Conservation (phyloP, 2,113 vertebrate species). For the Aptenodytes forsteri region DNA sequence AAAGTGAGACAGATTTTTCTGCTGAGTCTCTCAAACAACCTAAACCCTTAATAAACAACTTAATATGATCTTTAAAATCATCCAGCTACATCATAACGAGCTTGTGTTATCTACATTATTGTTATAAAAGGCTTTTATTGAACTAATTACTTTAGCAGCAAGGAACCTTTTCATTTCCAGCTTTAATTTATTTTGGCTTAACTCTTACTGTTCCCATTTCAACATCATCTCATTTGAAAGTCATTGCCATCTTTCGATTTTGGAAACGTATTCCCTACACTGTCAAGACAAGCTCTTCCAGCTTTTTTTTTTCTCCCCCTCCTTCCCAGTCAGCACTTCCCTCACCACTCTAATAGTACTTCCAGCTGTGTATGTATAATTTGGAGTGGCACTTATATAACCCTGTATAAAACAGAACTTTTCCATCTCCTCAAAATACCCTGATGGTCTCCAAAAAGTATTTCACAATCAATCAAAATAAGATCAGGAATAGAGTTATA, state of each 20-base stretch:
- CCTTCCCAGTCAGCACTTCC: background rate
- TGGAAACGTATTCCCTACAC: background rate
- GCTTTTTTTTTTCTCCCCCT: background rate
- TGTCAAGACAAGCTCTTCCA: background rate
- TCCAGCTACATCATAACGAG: background rate
- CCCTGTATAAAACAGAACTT: background rate
- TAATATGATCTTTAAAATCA: background rate
- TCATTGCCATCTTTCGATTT: background rate
- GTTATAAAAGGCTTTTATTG: background rate
- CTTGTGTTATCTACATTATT: background rate
- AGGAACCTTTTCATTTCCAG: background rate
- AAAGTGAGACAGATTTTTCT: background rate
- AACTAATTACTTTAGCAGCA: background rate
- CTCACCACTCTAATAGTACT: fast-evolving
- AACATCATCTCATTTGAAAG: background rate
- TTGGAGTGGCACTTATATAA: background rate
- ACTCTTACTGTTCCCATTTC: background rate
- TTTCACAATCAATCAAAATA: background rate
- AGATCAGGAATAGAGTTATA: background rate
- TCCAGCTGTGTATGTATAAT: background rate
- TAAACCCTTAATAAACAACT: background rate
- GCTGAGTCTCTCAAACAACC: background rate
- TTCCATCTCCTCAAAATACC: background rate
- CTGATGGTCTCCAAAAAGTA: background rate
- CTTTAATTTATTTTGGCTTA: background rate